Conservation (phyloP, 53 echinoderm and acorn worm species). For the Stichopus horrens region DNA sequence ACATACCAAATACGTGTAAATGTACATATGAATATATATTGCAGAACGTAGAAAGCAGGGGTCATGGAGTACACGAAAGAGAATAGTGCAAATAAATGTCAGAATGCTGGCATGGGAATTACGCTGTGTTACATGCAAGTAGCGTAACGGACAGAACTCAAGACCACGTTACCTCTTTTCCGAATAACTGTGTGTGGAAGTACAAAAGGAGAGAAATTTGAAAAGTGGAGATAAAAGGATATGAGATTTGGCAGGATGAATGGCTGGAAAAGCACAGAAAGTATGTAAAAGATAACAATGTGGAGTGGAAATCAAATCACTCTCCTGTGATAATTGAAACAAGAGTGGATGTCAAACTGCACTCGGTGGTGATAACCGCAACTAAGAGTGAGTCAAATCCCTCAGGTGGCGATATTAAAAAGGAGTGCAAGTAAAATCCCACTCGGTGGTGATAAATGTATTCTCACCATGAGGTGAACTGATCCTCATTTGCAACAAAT, state of each 20-base stretch:
- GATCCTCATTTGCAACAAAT: too few species aligned
- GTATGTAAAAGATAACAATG: too few species aligned
- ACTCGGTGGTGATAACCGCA: too few species aligned
- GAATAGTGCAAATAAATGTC: background rate
- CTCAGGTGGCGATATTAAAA: too few species aligned
- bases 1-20: background rate
- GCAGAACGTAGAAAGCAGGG: background rate
- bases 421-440: too few species aligned
- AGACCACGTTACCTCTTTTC: constrained; percentile 40
- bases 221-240: constrained; percentile 29
- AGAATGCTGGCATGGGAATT: background rate
- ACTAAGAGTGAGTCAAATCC: too few species aligned
- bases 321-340: too few species aligned
- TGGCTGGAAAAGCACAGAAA: background rate
- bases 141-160: constrained; percentile 1
- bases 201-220: constrained; percentile 9
- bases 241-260: background rate
- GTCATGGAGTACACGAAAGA: background rate
- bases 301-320: too few species aligned
- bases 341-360: too few species aligned
- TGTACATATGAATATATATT: background rate
- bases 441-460: too few species aligned
- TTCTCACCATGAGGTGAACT: too few species aligned
- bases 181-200: constrained; percentile 39
- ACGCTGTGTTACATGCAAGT: background rate